Percentiles rank a stretch among this genome's conserved stretches.
These are phyloP conservation scores for Spilosoma lubricipeda DNA, from an alignment of 2,888 invertebrate genomes.

Conservation along the genomic window DNA sequence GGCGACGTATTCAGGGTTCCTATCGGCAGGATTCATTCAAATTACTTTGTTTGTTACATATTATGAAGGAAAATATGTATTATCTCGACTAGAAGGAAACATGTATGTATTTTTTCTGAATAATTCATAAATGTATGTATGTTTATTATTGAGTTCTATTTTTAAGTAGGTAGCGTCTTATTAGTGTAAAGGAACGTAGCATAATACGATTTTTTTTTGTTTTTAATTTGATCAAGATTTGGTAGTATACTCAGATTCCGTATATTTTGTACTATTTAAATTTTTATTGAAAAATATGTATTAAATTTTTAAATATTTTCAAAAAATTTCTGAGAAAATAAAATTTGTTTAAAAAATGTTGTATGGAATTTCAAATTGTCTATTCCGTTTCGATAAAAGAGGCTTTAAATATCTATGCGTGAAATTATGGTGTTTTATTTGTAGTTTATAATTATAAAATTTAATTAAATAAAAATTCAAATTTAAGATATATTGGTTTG, in stretches of 20 bases:
- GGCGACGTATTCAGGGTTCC: not conserved
- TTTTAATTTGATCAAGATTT: not conserved
- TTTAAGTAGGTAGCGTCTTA: not conserved
- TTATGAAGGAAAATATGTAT: conserved; percentile 5
- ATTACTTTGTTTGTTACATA: conserved; percentile 6
- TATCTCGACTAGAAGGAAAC: not conserved
- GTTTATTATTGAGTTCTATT: not conserved
- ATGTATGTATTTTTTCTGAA: not conserved
- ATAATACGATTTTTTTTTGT: not conserved
- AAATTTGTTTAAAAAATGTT: not conserved
- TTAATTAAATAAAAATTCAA: not conserved
- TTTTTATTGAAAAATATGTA: too few species aligned
- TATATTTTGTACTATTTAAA: too few species aligned
- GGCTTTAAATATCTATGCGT: not conserved
- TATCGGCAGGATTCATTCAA: conserved; percentile 7
- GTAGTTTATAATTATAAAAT: not conserved
- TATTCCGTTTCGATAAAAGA: not conserved
- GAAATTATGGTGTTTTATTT: not conserved
- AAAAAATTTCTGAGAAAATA: not conserved
- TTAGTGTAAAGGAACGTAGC: not conserved
- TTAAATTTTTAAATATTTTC: too few species aligned
- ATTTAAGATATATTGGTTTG: not conserved
- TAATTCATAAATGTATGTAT: not conserved
- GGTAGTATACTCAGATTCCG: too few species aligned
- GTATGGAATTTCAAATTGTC: not conserved